A percentile compares a stretch with the other conserved stretches of the same genome.
Evolutionary conservation across 2,113 vertebrate species (phyloP).

Genomic region (Pyrgilauda ruficollis): DNA sequence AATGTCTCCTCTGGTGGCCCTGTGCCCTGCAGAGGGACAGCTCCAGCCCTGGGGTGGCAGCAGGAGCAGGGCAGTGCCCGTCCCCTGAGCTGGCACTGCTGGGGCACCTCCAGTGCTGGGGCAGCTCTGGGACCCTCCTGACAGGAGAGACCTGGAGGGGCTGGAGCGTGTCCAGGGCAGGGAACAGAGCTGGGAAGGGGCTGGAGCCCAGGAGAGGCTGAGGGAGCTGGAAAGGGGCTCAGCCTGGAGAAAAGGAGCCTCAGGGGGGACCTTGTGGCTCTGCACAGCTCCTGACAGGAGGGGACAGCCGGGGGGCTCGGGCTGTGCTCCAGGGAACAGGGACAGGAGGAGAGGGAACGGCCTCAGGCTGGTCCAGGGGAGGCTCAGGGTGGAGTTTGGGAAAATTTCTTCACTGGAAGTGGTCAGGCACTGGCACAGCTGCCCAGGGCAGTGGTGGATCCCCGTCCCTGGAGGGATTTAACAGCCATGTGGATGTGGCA

Average conservation of each 20-base stretch:
- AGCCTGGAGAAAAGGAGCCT: background rate
- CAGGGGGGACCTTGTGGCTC: background rate
- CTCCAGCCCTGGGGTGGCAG: background rate
- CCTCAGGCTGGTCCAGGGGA: background rate
- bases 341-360: background rate
- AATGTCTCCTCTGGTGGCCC: background rate
- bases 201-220: background rate
- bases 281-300: background rate
- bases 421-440: fast-evolving
- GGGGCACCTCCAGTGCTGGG: background rate
- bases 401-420: fast-evolving
- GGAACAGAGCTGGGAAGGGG: background rate
- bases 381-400: fast-evolving
- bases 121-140: background rate
- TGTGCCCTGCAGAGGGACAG: background rate
- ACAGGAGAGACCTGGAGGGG: background rate
- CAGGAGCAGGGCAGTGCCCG: background rate
- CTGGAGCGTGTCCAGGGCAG: background rate
- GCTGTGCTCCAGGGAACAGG: background rate
- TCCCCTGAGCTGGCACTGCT: background rate
- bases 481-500: fast-evolving
- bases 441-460: fast-evolving
- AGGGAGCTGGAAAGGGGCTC: background rate
- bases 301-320: background rate
- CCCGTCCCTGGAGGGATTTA: background rate